A percentile compares a stretch with the other conserved stretches of the same genome.
These are phyloP conservation scores for Argyrosomus regius DNA, from an alignment of 2,797 vertebrate genomes.

Conservation along the genomic window DNA sequence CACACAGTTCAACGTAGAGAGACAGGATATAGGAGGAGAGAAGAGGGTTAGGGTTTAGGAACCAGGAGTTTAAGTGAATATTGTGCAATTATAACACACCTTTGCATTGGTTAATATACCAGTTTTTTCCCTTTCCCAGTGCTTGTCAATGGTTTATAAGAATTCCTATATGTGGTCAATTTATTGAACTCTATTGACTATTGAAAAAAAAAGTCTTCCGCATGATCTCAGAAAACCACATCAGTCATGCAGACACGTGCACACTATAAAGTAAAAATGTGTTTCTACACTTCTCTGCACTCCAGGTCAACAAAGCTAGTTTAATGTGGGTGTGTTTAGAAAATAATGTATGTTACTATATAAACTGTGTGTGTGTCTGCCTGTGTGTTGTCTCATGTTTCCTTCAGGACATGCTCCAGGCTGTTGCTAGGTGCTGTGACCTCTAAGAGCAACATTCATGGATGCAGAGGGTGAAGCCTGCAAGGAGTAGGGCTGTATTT, in stretches of 20 bases:
- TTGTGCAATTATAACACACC: neutral
- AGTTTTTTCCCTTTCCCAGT: neutral
- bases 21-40: neutral
- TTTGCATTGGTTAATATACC: neutral
- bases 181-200: neutral
- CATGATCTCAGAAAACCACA: slow-evolving; percentile 8
- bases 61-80: neutral
- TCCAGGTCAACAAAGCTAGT: slow-evolving; percentile 10
- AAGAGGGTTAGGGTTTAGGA: neutral
- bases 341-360: slow-evolving; percentile 40
- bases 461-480: slow-evolving; percentile 74
- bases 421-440: slow-evolving; percentile 79
- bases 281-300: neutral
- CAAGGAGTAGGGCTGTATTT: slow-evolving; percentile 69
- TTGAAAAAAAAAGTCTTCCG: neutral
- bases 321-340: slow-evolving; percentile 24
- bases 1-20: slow-evolving; percentile 3
- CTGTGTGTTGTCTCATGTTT: slow-evolving; percentile 69
- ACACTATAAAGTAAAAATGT: neutral
- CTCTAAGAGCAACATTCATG: slow-evolving; percentile 74
- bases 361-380: slow-evolving; percentile 41
- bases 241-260: slow-evolving; percentile 12
- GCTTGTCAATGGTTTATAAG: neutral
- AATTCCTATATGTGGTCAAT: neutral
- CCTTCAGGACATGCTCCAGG: slow-evolving; percentile 64